Evolutionary conservation across 2,797 vertebrate genomes (phyloP).

Genomic region (Anisognathus igniventris): DNA sequence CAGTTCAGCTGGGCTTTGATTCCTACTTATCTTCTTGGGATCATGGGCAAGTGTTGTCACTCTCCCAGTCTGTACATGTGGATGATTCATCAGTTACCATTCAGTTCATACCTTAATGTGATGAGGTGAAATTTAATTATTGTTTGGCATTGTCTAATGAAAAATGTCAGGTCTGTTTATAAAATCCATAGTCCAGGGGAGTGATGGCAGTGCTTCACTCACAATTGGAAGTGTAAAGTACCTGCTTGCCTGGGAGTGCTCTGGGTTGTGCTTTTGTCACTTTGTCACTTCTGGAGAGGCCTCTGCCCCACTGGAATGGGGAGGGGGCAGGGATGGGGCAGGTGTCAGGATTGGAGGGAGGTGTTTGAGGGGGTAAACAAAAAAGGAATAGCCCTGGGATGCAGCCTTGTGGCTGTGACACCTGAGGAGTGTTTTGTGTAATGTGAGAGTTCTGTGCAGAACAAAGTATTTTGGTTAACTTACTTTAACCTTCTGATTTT

Average conservation of each 20-base stretch:
- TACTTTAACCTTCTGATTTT: background rate
- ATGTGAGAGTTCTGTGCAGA: background rate
- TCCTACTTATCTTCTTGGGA: rapidly evolving
- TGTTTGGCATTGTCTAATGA: background rate
- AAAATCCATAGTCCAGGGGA: background rate
- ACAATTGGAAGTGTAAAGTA: background rate
- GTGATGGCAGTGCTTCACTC: background rate
- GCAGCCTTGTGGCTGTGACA: background rate
- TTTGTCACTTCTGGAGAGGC: background rate
- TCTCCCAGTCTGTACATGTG: background rate
- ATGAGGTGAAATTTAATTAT: background rate
- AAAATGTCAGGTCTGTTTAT: background rate
- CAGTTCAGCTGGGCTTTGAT: background rate
- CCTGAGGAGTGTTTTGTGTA: background rate
- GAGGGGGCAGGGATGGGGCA: background rate
- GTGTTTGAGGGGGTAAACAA: background rate
- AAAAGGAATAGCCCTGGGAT: background rate
- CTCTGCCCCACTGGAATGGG: background rate
- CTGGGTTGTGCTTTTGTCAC: background rate
- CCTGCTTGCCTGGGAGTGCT: background rate
- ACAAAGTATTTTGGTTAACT: background rate
- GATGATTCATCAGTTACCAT: background rate
- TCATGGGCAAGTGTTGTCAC: background rate
- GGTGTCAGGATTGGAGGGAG: background rate
- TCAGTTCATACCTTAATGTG: background rate